Conservation (phyloP, 2,888 invertebrate genomes). For the Spisula solida region DNA sequence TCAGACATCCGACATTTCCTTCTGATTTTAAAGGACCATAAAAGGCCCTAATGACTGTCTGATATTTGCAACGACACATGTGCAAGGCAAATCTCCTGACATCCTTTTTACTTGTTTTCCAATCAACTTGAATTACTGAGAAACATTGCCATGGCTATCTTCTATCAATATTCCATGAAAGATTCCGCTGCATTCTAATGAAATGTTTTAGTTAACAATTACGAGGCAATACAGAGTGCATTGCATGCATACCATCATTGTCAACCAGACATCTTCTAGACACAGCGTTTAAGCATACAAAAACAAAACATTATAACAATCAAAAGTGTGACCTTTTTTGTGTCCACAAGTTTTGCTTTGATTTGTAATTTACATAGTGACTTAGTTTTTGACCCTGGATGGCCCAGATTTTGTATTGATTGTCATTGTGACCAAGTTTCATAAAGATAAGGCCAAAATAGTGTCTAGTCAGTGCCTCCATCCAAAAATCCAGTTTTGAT, state of each 20-base stretch:
- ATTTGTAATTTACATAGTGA: no score
- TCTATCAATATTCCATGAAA: conserved; percentile 15
- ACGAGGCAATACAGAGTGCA: background rate
- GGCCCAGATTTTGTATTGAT: no score
- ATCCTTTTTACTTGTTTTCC: background rate
- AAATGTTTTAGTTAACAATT: background rate
- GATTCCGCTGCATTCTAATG: background rate
- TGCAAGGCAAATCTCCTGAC: conserved; percentile 1
- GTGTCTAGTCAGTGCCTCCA: no score
- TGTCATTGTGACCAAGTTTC: no score
- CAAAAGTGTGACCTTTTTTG: no score
- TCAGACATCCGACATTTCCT: conserved; percentile 1
- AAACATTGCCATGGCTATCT: background rate
- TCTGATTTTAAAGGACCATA: conserved; percentile 2
- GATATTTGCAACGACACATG: background rate
- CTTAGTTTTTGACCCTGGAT: no score
- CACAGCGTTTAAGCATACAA: background rate
- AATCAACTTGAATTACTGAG: background rate
- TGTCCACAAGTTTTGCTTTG: no score
- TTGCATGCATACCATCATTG: background rate
- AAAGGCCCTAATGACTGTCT: conserved; percentile 10
- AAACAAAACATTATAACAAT: background rate
- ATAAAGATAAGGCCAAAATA: no score
- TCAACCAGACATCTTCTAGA: background rate
- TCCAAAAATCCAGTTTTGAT: no score